Conservation (phyloP, 1,140 invertebrate species). For the Manduca sexta region DNA sequence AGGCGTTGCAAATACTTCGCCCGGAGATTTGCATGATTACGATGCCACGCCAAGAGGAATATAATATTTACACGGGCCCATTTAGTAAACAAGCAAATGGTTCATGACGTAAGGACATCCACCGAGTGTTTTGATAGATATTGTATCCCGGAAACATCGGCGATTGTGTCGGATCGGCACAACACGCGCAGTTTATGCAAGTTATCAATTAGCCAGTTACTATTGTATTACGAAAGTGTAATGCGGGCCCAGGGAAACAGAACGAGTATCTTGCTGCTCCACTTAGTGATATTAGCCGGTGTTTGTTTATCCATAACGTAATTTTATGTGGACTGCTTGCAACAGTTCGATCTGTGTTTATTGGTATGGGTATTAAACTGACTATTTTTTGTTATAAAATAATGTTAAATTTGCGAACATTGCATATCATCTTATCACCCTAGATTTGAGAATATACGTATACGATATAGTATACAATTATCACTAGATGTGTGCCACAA, state of each 20-base stretch:
- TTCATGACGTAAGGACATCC: slow-evolving; percentile 8
- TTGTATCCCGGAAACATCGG: slow-evolving; percentile 54
- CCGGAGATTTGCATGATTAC: slow-evolving; percentile 38
- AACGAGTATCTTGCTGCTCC: slow-evolving; percentile 23
- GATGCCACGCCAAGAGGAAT: slow-evolving; percentile 18
- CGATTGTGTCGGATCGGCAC: slow-evolving; percentile 41
- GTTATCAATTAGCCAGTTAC: slow-evolving; percentile 60
- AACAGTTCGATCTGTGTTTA: background rate
- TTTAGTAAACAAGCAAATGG: background rate
- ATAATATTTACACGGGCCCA: slow-evolving; percentile 19
- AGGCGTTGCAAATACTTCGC: background rate
- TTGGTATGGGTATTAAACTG: background rate
- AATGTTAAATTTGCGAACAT: too few relatives aligned
- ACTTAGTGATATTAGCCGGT: slow-evolving; percentile 10
- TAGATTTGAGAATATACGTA: too few relatives aligned
- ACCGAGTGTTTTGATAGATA: slow-evolving; percentile 39
- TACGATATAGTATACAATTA: too few relatives aligned
- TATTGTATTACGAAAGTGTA: slow-evolving; percentile 51
- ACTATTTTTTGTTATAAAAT: too few relatives aligned
- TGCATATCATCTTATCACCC: too few relatives aligned
- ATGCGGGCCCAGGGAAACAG: slow-evolving; percentile 32
- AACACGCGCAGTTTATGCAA: slow-evolving; percentile 60
- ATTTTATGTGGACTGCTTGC: slow-evolving; percentile 4
- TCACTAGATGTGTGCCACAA: too few relatives aligned
- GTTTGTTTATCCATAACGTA: slow-evolving; percentile 6